These are phyloP conservation scores for Cydia pomonella DNA, from an alignment of 1,140 invertebrate species.

Conservation along the genomic window DNA sequence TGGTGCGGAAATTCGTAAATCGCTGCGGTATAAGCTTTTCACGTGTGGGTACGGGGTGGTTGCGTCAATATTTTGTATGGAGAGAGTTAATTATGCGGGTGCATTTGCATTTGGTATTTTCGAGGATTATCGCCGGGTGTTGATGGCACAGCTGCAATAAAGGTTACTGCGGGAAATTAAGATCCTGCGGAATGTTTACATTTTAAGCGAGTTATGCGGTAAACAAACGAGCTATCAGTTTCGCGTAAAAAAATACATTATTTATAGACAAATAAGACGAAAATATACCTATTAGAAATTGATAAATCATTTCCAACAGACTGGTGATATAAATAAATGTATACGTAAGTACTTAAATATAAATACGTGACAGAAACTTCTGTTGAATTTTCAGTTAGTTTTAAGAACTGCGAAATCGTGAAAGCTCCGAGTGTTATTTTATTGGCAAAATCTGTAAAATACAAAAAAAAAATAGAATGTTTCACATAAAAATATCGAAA, in stretches of 20 bases:
- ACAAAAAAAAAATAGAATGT: too few species aligned
- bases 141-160: slow-evolving; percentile 2
- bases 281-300: background rate
- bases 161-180: background rate
- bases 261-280: background rate
- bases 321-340: too few species aligned
- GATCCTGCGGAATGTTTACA: background rate
- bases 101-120: slow-evolving; percentile 38
- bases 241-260: background rate
- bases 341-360: too few species aligned
- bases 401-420: too few species aligned
- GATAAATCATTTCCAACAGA: too few species aligned
- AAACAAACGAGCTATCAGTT: background rate
- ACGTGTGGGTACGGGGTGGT: slow-evolving; percentile 41
- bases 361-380: too few species aligned
- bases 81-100: slow-evolving; percentile 34
- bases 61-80: slow-evolving; percentile 50
- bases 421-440: too few species aligned
- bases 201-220: background rate
- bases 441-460: too few species aligned
- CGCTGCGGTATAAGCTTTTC: slow-evolving; percentile 48
- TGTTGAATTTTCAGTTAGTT: too few species aligned
- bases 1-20: slow-evolving; percentile 49
- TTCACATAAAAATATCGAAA: too few species aligned
- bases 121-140: slow-evolving; percentile 35